Percentiles rank a stretch among this genome's conserved stretches.
phyloP scores from a whole-genome alignment of 2,888 invertebrate species.

The Eilema griseolum region DNA sequence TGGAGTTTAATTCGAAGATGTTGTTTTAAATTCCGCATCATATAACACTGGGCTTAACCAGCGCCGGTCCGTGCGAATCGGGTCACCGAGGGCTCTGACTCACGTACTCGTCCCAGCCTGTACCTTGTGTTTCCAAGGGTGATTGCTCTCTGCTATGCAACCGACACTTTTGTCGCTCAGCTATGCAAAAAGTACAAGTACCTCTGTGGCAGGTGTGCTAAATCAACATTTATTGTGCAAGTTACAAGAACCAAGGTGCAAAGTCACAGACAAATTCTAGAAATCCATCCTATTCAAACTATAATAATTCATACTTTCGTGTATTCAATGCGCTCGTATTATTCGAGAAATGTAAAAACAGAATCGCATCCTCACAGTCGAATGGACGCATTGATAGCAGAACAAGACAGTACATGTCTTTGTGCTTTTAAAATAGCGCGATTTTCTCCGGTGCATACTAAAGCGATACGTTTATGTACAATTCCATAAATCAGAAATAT shows the following conservation, averaged over 20 bases:
- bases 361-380: conserved; percentile 66
- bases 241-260: conserved; percentile 51
- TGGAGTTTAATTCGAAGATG: neutral
- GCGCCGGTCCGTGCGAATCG: conserved; percentile 72
- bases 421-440: conserved; percentile 68
- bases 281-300: conserved; percentile 57
- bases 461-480: conserved; percentile 61
- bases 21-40: conserved; percentile 54
- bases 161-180: conserved; percentile 44
- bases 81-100: conserved; percentile 70
- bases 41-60: conserved; percentile 56
- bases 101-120: conserved; percentile 49
- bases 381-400: conserved; percentile 64
- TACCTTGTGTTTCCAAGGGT: conserved; percentile 51
- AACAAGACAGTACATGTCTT: conserved; percentile 64
- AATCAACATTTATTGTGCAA: conserved; percentile 65
- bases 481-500: conserved; percentile 74
- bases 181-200: conserved; percentile 48
- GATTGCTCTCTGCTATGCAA: conserved; percentile 49
- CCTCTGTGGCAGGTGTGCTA: conserved; percentile 47
- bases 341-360: conserved; percentile 61
- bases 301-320: conserved; percentile 55
- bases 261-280: conserved; percentile 52
- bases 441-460: conserved; percentile 75
- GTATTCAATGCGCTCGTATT: conserved; percentile 54